These are phyloP conservation scores for Belgica antarctica DNA, from an alignment of 2,888 invertebrate species.

Conservation along the genomic window DNA sequence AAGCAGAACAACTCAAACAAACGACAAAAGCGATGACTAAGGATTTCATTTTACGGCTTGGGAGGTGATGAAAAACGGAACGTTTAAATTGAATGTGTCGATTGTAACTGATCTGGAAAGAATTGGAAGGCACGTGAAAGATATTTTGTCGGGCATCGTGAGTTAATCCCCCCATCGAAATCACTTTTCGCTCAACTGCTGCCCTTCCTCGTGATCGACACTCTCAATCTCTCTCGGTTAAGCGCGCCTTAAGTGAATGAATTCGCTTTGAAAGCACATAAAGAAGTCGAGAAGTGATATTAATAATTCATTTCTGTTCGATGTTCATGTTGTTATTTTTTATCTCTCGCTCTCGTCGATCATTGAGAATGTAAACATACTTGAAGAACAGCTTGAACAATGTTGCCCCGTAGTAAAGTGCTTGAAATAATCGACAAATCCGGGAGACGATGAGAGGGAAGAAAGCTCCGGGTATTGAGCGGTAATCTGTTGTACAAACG, in stretches of 20 bases:
- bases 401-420: neutral
- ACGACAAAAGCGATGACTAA: slow-evolving; percentile 35
- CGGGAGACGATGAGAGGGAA: neutral
- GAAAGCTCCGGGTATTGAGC: slow-evolving; percentile 8
- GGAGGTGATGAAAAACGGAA: no score
- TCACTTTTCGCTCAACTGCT: neutral
- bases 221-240: no score
- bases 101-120: slow-evolving; percentile 43
- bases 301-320: slow-evolving; percentile 40
- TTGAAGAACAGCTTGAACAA: slow-evolving; percentile 4
- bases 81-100: slow-evolving; percentile 34
- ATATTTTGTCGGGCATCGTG: neutral
- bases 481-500: slow-evolving; percentile 3
- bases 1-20: slow-evolving; percentile 2
- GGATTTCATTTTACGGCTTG: slow-evolving; percentile 39
- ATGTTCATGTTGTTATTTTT: slow-evolving; percentile 4
- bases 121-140: slow-evolving; percentile 18
- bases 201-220: no score
- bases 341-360: slow-evolving; percentile 19
- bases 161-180: neutral
- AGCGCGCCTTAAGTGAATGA: slow-evolving; percentile 3
- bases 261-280: slow-evolving; percentile 37
- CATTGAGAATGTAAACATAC: slow-evolving; percentile 11
- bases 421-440: slow-evolving; percentile 3
- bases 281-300: slow-evolving; percentile 19